Evolutionary conservation across 2,113 vertebrate species (phyloP).

Genomic region (Todiramphus saurophagus): DNA sequence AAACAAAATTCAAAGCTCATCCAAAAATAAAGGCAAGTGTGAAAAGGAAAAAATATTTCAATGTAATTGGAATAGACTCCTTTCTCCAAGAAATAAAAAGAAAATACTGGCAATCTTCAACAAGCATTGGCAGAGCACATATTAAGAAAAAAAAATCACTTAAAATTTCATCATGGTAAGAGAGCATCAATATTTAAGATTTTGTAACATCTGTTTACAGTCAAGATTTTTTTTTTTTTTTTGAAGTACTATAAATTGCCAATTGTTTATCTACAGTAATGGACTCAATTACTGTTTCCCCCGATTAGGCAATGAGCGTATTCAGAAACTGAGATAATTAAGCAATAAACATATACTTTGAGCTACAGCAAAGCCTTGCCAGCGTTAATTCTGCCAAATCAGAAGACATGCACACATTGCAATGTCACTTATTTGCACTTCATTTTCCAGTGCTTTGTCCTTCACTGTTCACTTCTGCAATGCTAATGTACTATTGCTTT

Average conservation of each 20-base stretch:
- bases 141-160: background rate
- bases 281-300: constrained; percentile 48
- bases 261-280: constrained; percentile 61
- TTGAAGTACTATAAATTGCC: constrained; percentile 48
- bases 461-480: background rate
- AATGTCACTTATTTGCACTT: background rate
- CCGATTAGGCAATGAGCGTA: constrained; percentile 31
- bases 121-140: background rate
- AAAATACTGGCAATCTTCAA: background rate
- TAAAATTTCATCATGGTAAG: background rate
- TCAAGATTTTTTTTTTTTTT: constrained; percentile 25
- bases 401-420: background rate
- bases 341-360: constrained; percentile 52
- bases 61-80: background rate
- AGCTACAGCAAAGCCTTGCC: constrained; percentile 33
- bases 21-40: background rate
- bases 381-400: constrained; percentile 45
- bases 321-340: constrained; percentile 62
- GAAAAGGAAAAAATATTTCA: background rate
- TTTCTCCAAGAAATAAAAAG: background rate
- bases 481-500: background rate
- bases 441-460: background rate
- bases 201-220: constrained; percentile 53
- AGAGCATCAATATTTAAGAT: constrained; percentile 18
- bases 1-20: background rate